Evolutionary conservation across 2,797 vertebrate genomes (phyloP).

Genomic region (Apogon hyalosoma): DNA sequence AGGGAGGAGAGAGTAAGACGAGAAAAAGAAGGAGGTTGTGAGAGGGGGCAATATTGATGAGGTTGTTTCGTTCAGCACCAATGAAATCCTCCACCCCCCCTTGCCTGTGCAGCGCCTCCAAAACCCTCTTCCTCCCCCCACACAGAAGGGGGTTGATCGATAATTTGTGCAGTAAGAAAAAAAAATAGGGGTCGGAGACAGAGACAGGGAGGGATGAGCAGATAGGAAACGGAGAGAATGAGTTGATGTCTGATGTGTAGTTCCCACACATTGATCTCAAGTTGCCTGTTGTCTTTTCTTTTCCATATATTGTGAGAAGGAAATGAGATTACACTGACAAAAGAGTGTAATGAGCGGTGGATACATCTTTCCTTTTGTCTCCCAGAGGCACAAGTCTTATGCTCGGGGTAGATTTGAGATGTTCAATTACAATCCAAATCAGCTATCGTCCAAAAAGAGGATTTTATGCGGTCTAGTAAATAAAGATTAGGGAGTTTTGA

Average conservation of each 20-base stretch:
- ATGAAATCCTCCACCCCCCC: constrained; percentile 61
- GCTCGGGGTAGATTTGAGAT: constrained; percentile 33
- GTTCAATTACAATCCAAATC: constrained; percentile 47
- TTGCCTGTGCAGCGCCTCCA: constrained; percentile 49
- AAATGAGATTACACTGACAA: constrained; percentile 51
- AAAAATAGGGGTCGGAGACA: constrained; percentile 35
- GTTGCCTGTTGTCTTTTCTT: constrained; percentile 35
- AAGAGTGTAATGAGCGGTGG: constrained; percentile 35
- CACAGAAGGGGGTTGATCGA: constrained; percentile 59
- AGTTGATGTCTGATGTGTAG: constrained; percentile 29
- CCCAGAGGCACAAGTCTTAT: constrained; percentile 50
- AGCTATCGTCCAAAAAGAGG: constrained; percentile 51
- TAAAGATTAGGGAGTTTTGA: constrained; percentile 33
- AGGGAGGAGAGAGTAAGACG: constrained; percentile 20
- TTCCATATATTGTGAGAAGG: constrained; percentile 44
- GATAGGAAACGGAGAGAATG: constrained; percentile 55
- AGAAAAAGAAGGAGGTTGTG: constrained; percentile 37
- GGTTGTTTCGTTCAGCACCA: constrained; percentile 75
- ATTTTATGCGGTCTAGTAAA: constrained; percentile 50
- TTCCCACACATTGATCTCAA: constrained; percentile 41
- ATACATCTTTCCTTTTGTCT: constrained; percentile 35
- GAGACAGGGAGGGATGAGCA: constrained; percentile 30
- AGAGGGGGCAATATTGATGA: constrained; percentile 75
- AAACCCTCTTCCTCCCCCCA: constrained; percentile 31
- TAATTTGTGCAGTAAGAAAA: constrained; percentile 59